A percentile compares a stretch with the other conserved stretches of the same genome.
phyloP scores from a whole-genome alignment of 2,797 vertebrate species.

The Sphenodon punctatus region DNA sequence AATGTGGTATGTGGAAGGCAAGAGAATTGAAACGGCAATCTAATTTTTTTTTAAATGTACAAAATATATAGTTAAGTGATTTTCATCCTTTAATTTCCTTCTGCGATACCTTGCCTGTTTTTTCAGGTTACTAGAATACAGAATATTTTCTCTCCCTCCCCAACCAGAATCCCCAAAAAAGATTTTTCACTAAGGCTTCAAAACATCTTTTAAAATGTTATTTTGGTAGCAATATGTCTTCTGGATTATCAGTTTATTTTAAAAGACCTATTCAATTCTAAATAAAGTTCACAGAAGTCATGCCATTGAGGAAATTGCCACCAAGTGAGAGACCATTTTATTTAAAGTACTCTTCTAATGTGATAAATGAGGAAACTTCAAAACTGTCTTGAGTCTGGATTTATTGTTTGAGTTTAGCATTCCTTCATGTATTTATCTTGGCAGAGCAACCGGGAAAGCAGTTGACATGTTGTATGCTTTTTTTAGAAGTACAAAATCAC shows the following conservation, averaged over 20 bases:
- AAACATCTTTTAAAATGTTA: too few relatives aligned
- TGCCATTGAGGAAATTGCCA: neutral
- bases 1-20: neutral
- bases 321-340: rapidly evolving
- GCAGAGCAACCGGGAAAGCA: neutral
- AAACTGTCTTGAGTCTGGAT: neutral
- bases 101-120: neutral
- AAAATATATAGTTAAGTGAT: neutral
- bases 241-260: constrained; percentile 10
- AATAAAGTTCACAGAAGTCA: neutral
- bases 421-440: neutral
- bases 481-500: neutral
- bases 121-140: rapidly evolving
- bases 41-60: neutral
- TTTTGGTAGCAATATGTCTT: too few relatives aligned
- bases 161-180: too few relatives aligned
- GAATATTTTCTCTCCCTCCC: too few relatives aligned
- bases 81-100: neutral
- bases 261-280: neutral
- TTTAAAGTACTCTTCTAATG: neutral
- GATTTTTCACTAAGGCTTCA: too few relatives aligned
- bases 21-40: neutral
- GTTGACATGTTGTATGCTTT: constrained; percentile 22
- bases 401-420: neutral
- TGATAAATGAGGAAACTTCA: constrained; percentile 4